Evolutionary conservation across 1,140 invertebrate genomes (phyloP).

Genomic region (Cyclina sinensis): DNA sequence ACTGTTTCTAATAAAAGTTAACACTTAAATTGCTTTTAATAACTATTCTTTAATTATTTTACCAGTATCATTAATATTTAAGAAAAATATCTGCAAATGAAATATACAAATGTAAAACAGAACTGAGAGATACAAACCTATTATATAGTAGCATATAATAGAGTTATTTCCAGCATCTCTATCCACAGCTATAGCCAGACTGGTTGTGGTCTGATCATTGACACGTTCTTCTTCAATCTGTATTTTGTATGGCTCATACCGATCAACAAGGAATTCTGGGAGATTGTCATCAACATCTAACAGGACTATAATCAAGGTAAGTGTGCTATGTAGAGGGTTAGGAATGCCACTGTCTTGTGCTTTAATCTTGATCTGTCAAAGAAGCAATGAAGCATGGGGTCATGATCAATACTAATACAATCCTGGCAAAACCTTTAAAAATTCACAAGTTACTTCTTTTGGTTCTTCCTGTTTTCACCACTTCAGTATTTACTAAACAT

Average conservation of each 20-base stretch:
- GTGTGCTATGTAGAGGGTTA: conserved; percentile 47
- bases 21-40: too few relatives aligned
- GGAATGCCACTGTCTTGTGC: conserved; percentile 75
- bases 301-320: conserved; percentile 71
- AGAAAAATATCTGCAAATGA: too few relatives aligned
- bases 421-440: too few relatives aligned
- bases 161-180: conserved; percentile 73
- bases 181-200: conserved; percentile 74
- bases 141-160: conserved; percentile 79
- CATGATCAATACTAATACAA: too few relatives aligned
- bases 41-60: too few relatives aligned
- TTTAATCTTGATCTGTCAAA: conserved; percentile 72
- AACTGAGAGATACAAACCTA: conserved; percentile 72
- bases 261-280: conserved; percentile 70
- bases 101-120: background rate
- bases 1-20: too few relatives aligned
- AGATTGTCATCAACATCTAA: conserved; percentile 77
- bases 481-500: too few relatives aligned
- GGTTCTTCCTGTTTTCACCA: too few relatives aligned
- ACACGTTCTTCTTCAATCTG: conserved; percentile 70
- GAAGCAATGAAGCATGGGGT: too few relatives aligned
- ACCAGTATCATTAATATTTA: too few relatives aligned
- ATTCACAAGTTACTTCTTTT: too few relatives aligned
- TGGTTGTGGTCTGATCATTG: conserved; percentile 63
- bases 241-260: conserved; percentile 45